Evolutionary conservation across 2,888 invertebrate genomes (phyloP).

Genomic region (Sclerodermus sp.): DNA sequence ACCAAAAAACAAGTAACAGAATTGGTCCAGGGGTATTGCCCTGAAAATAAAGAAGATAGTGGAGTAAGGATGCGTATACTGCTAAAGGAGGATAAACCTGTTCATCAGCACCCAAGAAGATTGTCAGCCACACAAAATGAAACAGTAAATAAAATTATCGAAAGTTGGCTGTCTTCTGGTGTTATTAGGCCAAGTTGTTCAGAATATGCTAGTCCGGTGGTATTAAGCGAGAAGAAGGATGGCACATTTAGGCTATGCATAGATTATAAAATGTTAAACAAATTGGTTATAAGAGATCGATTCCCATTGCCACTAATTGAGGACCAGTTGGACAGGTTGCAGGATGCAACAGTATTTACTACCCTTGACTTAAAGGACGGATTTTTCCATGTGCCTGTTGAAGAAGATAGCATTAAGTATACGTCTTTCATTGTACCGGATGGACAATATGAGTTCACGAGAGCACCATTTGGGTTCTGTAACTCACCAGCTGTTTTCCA

Average conservation of each 20-base stretch:
- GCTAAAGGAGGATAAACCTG: constrained; percentile 18
- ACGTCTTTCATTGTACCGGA: constrained; percentile 20
- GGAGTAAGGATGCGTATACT: constrained; percentile 23
- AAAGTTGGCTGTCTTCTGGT: not conserved
- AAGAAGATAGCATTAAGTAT: constrained; percentile 15
- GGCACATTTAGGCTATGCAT: constrained; percentile 11
- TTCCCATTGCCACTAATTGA: constrained; percentile 22
- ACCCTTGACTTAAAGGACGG: constrained; percentile 21
- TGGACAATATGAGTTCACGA: constrained; percentile 18
- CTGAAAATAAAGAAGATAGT: constrained; percentile 12
- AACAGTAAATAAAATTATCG: constrained; percentile 12
- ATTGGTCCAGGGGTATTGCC: constrained; percentile 10
- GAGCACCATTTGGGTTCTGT: constrained; percentile 22
- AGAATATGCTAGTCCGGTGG: constrained; percentile 6
- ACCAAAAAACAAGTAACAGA: not conserved
- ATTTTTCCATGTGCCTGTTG: constrained; percentile 23
- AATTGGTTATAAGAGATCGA: too few species aligned
- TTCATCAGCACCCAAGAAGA: constrained; percentile 11
- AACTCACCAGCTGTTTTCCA: constrained; percentile 21
- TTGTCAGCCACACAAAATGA: constrained; percentile 10
- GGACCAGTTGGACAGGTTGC: constrained; percentile 18
- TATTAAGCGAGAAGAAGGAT: constrained; percentile 8
- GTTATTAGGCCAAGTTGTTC: constrained; percentile 1
- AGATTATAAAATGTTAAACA: constrained; percentile 32
- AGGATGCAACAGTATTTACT: constrained; percentile 15